Evolutionary conservation across 1,140 invertebrate genomes (phyloP), one percentile per base, ranked within the genome.

Genomic region (Mya arenaria): DNA sequence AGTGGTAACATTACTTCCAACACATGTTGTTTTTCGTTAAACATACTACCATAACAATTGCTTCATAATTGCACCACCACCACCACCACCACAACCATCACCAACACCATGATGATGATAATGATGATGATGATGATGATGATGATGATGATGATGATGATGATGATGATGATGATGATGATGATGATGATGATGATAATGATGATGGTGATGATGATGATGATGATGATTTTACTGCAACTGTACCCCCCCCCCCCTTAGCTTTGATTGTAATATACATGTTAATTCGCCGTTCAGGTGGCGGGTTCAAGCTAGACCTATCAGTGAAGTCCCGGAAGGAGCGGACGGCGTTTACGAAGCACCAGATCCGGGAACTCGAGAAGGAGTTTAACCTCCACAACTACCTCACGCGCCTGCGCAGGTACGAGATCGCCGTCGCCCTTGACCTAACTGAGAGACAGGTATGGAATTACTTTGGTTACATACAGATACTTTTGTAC

Each of bases 391-490:
- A 93, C 4, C 94, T 96, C 79, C 97, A 97, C 48, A 98, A 98
- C 93, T 99, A 99, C 92, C 93, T 99, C 44, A 98, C 97, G 0
- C 93, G 97, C 63, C 94, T 99, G 62, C 93, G 97, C 32, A 94
- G 98, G 82, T 99, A 99, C 88, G 97, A 99, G 93, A 98, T 99
- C 79, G 97, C 98, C 0, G 96, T 98, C 3, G 95, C 97, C 0
- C 92, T 99, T 34, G 96, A 97, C 90, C 94, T 99, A 34, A 97
- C 97, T 0, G 98, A 99, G 93, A 94, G 97, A 94, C 97, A 98
- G 95, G 97, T 98, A 93, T 93, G 88, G 4, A 23, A n/a, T n/a
- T n/a, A n/a, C n/a, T n/a, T n/a, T n/a, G n/a, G n/a, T n/a, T n/a
- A n/a, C n/a, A n/a, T n/a, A n/a, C n/a, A n/a, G n/a, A n/a, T n/a